phyloP scores from a whole-genome alignment of 2,888 invertebrate species.

The Polylopha cassiicola region DNA sequence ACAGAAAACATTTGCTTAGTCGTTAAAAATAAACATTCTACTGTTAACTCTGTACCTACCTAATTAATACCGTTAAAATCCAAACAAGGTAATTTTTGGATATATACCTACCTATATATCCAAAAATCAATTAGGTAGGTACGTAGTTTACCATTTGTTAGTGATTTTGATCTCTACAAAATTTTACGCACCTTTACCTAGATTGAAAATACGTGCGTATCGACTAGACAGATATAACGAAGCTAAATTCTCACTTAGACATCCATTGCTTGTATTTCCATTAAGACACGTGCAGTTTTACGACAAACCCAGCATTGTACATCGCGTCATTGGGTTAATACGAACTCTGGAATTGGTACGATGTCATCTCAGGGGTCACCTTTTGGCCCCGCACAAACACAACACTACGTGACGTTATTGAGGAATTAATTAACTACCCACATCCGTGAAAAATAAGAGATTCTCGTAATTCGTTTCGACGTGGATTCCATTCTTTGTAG shows the following conservation, averaged over 20 bases:
- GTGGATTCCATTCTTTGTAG: not conserved
- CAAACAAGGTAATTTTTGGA: too few relatives aligned
- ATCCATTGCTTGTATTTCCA: constrained; percentile 4
- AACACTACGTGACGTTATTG: constrained; percentile 57
- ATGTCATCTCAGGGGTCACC: constrained; percentile 38
- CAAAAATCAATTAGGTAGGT: too few relatives aligned
- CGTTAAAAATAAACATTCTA: too few relatives aligned
- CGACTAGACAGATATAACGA: constrained; percentile 33
- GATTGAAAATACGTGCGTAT: constrained; percentile 43
- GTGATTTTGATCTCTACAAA: too few relatives aligned
- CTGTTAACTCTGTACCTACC: too few relatives aligned
- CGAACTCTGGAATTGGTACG: constrained; percentile 10
- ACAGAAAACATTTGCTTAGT: too few relatives aligned
- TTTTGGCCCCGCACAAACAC: constrained; percentile 41
- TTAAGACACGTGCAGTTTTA: not conserved
- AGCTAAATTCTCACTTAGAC: constrained; percentile 36
- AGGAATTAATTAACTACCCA: constrained; percentile 53
- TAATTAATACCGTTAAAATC: too few relatives aligned
- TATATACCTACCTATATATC: too few relatives aligned
- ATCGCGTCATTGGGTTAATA: not conserved
- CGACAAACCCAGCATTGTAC: constrained; percentile 1
- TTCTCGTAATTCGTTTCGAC: too few relatives aligned
- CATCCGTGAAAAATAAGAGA: constrained; percentile 30
- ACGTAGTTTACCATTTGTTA: too few relatives aligned
- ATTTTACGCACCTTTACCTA: not conserved